A percentile compares a stretch with the other conserved stretches of the same genome.
Evolutionary conservation across 37 sponge, comb jelly and placozoan species (phyloP).

Genomic region (Amphimedon queenslandica): DNA sequence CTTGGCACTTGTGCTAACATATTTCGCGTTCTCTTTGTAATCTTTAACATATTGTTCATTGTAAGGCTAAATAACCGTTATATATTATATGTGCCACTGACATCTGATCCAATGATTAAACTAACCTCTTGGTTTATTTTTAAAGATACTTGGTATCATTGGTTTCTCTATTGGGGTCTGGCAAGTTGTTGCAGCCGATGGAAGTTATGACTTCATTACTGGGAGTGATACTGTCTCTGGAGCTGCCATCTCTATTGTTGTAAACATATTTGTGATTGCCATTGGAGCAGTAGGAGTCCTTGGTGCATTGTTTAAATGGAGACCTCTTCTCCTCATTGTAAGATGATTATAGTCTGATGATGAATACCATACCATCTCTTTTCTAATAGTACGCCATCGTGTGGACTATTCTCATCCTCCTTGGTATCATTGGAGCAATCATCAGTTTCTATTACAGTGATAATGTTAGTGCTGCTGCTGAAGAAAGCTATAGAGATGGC

Average conservation of each 20-base stretch:
- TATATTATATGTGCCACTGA: no score
- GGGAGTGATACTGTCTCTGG: conserved; percentile 36
- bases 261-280: conserved; percentile 19
- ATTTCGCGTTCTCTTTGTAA: conserved; percentile 1
- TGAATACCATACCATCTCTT: background rate
- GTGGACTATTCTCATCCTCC: conserved; percentile 22
- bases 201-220: conserved; percentile 19
- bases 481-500: background rate
- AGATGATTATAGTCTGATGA: background rate
- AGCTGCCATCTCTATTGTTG: conserved; percentile 29
- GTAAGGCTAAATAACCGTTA: background rate
- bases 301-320: conserved; percentile 18
- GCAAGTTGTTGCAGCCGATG: conserved; percentile 11
- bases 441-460: no score
- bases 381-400: conserved; percentile 26
- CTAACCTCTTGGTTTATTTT: background rate
- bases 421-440: conserved; percentile 45
- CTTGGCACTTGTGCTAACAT: background rate
- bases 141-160: conserved; percentile 40
- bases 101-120: background rate
- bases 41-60: background rate
- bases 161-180: conserved; percentile 29
- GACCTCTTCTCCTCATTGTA: conserved; percentile 24
- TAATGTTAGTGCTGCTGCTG: no score
- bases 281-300: conserved; percentile 11